Evolutionary conservation across 2,113 vertebrate species (phyloP).

Genomic region (Carlito syrichta): DNA sequence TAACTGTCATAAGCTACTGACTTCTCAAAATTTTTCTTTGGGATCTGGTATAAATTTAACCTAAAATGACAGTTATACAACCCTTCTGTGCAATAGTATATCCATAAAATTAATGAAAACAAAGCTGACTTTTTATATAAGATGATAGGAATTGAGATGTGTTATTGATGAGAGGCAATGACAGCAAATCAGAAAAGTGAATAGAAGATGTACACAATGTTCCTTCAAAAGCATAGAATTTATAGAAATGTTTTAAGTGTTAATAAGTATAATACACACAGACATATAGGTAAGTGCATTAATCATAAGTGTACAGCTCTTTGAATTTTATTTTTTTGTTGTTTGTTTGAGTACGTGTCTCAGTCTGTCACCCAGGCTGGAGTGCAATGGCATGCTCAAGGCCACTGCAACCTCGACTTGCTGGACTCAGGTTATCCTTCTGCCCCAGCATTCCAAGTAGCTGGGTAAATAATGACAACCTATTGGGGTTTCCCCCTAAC

Average conservation of each 20-base stretch:
- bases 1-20: neutral
- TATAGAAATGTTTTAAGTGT: neutral
- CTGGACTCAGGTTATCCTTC: too few species aligned
- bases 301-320: neutral
- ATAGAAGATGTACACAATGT: neutral
- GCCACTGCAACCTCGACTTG: too few species aligned
- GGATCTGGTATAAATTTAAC: neutral
- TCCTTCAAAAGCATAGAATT: neutral
- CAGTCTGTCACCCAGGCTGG: too few species aligned
- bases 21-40: neutral
- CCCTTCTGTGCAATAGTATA: neutral
- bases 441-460: too few species aligned
- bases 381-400: too few species aligned
- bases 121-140: neutral
- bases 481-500: neutral
- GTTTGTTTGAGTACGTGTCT: too few species aligned
- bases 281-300: neutral
- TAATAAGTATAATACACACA: slow-evolving; percentile 4
- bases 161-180: neutral
- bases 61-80: neutral
- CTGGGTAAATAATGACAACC: neutral
- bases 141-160: neutral
- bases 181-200: neutral
- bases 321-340: too few species aligned
- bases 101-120: slow-evolving; percentile 1